These are phyloP conservation scores for Eupithecia dodoneata DNA, from an alignment of 2,888 invertebrate genomes.

Conservation along the genomic window DNA sequence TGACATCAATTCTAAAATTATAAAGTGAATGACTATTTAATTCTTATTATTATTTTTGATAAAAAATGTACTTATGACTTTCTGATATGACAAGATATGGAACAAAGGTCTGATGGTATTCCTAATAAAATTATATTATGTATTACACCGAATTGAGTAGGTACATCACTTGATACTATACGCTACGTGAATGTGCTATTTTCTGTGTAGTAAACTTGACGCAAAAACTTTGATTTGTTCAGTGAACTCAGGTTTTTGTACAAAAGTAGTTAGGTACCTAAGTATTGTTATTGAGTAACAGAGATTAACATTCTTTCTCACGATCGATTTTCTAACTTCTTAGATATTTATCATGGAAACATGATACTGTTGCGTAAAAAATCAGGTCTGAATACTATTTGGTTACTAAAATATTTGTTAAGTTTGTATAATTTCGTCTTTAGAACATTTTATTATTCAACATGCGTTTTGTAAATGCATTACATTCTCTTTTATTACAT, in stretches of 20 bases:
- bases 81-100: too few species aligned
- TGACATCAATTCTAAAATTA: too few species aligned
- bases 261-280: background rate
- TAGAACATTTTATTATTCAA: background rate
- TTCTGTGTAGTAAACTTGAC: background rate
- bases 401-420: background rate
- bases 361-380: background rate
- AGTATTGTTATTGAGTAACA: conserved; percentile 2
- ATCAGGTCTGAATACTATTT: background rate
- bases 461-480: background rate
- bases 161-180: background rate
- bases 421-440: conserved; percentile 29
- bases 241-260: background rate
- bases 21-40: too few species aligned
- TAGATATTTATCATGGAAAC: background rate
- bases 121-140: too few species aligned
- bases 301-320: conserved; percentile 4
- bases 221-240: background rate
- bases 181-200: background rate
- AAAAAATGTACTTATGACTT: too few species aligned
- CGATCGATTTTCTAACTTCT: conserved; percentile 4
- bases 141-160: background rate
- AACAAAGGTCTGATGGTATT: too few species aligned
- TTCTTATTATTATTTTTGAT: too few species aligned
- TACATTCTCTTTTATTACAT: conserved; percentile 69